These are phyloP conservation scores for Euura lappo DNA, from an alignment of 1,140 invertebrate genomes.

Conservation along the genomic window DNA sequence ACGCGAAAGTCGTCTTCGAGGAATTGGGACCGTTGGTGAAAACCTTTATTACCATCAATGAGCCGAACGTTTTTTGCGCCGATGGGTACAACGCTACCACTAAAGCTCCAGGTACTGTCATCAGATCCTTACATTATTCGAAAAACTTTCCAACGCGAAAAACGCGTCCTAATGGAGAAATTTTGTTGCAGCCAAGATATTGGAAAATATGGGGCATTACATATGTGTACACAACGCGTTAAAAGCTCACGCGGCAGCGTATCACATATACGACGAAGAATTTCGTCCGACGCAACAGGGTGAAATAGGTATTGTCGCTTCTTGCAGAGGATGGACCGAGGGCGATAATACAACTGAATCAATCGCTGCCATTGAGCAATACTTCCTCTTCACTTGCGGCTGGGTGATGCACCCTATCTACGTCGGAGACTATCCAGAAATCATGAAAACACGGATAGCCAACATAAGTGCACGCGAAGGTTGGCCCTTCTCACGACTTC, in stretches of 20 bases:
- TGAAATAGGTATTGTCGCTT: constrained; percentile 42
- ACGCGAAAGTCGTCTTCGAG: constrained; percentile 36
- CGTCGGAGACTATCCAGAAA: constrained; percentile 67
- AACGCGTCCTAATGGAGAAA: too few relatives aligned
- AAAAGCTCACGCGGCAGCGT: constrained; percentile 61
- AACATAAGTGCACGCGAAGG: constrained; percentile 63
- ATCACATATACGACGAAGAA: constrained; percentile 64
- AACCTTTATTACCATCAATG: constrained; percentile 20
- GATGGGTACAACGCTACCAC: background rate
- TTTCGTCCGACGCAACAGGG: constrained; percentile 67
- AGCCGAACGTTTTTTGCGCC: constrained; percentile 8
- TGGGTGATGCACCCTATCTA: constrained; percentile 72
- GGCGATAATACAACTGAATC: constrained; percentile 26
- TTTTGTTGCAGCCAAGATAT: background rate
- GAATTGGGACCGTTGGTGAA: constrained; percentile 36
- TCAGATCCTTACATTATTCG: background rate
- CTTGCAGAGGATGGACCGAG: constrained; percentile 24
- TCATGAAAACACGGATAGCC: constrained; percentile 62
- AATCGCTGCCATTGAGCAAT: constrained; percentile 25
- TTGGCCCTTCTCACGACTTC: constrained; percentile 59
- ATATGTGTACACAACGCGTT: constrained; percentile 62
- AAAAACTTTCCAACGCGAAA: too few relatives aligned
- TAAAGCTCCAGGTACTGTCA: background rate
- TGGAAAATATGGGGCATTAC: constrained; percentile 42
- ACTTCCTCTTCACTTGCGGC: constrained; percentile 60